Evolutionary conservation across 2,797 vertebrate species (phyloP).

Genomic region (Chaenodraco wilsoni): DNA sequence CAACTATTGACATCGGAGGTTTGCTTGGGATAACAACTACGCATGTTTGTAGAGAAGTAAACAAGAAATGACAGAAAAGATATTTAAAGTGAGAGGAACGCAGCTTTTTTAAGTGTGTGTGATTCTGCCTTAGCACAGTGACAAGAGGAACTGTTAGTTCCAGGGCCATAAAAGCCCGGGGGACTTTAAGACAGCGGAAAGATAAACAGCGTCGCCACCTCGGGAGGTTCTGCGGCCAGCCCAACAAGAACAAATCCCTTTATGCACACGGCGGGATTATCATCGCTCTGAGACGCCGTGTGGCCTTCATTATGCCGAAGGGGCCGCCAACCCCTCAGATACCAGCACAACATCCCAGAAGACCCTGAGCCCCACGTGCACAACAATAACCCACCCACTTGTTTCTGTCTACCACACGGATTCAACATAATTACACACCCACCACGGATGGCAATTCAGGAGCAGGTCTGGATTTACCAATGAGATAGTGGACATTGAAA

Average conservation of each 20-base stretch:
- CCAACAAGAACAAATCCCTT: slow-evolving; percentile 81
- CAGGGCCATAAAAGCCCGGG: slow-evolving; percentile 67
- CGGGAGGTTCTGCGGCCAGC: slow-evolving; percentile 67
- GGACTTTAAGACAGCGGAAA: slow-evolving; percentile 75
- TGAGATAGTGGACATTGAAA: slow-evolving; percentile 65
- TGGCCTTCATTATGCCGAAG: slow-evolving; percentile 61
- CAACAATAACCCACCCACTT: slow-evolving; percentile 55
- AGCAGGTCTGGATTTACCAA: slow-evolving; percentile 52
- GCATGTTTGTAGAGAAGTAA: slow-evolving; percentile 16
- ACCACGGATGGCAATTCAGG: slow-evolving; percentile 43
- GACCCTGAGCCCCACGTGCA: slow-evolving; percentile 42
- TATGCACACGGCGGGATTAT: slow-evolving; percentile 77
- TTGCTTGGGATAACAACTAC: slow-evolving; percentile 22
- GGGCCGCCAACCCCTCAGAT: slow-evolving; percentile 59
- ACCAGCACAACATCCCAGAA: slow-evolving; percentile 40
- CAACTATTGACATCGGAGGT: slow-evolving; percentile 25
- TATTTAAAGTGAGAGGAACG: slow-evolving; percentile 36
- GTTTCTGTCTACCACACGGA: slow-evolving; percentile 62
- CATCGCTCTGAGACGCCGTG: slow-evolving; percentile 60
- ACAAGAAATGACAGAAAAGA: slow-evolving; percentile 17
- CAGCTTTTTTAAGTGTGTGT: slow-evolving; percentile 16
- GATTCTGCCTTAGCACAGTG: slow-evolving; percentile 32
- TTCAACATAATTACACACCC: slow-evolving; percentile 64
- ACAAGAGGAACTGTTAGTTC: slow-evolving; percentile 71
- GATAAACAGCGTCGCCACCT: slow-evolving; percentile 79